phyloP scores from a whole-genome alignment of 2,113 vertebrate genomes.

The Pedetes capensis region DNA sequence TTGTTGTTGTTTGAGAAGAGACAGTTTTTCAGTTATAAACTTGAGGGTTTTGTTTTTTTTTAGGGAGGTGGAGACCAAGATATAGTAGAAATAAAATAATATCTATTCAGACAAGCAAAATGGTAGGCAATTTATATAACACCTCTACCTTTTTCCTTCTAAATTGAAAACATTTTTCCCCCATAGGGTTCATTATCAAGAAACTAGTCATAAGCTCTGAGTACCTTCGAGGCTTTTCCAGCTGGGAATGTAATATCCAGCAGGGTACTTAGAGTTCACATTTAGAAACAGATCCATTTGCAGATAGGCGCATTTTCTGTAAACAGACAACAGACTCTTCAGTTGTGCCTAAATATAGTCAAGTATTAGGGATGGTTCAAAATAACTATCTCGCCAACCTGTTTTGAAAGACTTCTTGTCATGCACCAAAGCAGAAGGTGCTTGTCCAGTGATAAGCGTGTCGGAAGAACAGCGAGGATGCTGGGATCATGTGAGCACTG shows the following conservation, averaged over 20 bases:
- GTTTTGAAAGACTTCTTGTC: constrained; percentile 18
- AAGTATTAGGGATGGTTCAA: constrained; percentile 16
- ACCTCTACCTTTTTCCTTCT: neutral
- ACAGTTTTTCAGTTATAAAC: neutral
- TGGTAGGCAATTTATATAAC: neutral
- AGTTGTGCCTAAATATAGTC: neutral
- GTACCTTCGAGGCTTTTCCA: neutral
- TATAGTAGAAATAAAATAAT: neutral
- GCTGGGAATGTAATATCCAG: neutral
- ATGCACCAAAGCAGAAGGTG: neutral
- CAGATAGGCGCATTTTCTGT: neutral
- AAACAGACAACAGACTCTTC: neutral
- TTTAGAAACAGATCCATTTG: constrained; percentile 22
- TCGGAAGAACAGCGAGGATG: neutral
- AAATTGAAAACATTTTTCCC: neutral
- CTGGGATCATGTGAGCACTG: neutral
- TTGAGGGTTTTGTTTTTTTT: neutral
- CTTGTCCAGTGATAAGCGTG: neutral
- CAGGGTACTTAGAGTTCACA: neutral
- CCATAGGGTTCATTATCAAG: neutral
- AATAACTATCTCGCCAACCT: neutral
- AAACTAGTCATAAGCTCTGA: neutral
- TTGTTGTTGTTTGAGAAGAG: neutral
- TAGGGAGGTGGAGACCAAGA: neutral
- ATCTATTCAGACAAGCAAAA: neutral